A percentile compares a stretch with the other conserved stretches of the same genome.
phyloP scores from a whole-genome alignment of 2,797 vertebrate genomes.

The Parotocinclus haroldoi region DNA sequence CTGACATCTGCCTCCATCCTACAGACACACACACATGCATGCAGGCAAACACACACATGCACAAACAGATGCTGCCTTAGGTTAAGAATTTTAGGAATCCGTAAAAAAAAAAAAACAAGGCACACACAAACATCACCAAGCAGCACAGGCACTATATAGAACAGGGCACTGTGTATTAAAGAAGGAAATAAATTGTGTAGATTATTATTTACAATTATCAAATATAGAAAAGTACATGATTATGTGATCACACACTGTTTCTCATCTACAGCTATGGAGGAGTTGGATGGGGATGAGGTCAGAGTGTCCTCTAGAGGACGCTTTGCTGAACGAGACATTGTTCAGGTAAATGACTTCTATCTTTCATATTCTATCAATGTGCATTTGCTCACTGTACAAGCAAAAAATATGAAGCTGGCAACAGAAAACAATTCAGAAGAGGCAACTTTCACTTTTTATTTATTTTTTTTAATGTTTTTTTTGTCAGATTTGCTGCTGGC shows the following conservation, averaged over 20 bases:
- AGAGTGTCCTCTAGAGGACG: constrained; percentile 92
- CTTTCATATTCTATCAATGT: background rate
- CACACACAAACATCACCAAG: no score
- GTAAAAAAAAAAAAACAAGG: no score
- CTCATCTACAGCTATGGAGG: constrained; percentile 87
- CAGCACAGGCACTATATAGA: no score
- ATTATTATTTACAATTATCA: no score
- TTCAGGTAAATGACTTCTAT: constrained; percentile 76
- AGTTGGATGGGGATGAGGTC: constrained; percentile 94
- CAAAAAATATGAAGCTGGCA: no score
- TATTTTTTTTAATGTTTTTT: background rate
- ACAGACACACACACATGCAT: constrained; percentile 19
- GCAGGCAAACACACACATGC: constrained; percentile 2
- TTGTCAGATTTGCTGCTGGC: no score
- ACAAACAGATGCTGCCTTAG: no score
- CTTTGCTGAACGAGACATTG: constrained; percentile 93
- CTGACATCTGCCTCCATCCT: constrained; percentile 39
- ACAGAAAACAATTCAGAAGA: background rate
- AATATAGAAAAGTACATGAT: no score
- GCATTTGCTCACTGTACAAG: background rate
- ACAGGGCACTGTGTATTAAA: no score
- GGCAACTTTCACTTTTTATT: constrained; percentile 1
- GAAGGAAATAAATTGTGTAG: no score
- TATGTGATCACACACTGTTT: constrained; percentile 5
- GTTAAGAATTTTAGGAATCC: no score